A percentile compares a stretch with the other conserved stretches of the same genome.
Conservation (phyloP, 30 jellyfish, hydroid and myxozoan species). For the Aurelia aurita complex sp. Pacific region DNA sequence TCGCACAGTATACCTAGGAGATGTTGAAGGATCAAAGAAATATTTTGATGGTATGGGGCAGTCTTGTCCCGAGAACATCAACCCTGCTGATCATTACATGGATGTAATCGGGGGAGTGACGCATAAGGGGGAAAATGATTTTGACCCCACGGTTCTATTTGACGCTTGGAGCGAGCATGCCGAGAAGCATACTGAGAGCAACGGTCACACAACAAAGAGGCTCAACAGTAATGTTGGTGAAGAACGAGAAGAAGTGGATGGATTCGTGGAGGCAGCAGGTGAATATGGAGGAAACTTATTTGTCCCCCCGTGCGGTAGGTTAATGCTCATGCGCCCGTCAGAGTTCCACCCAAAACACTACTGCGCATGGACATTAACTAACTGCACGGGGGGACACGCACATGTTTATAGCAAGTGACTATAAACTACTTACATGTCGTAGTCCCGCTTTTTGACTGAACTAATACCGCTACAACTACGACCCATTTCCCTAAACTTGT, state of each 20-base stretch:
- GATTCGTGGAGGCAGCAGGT: too few species aligned
- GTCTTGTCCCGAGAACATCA: slow-evolving; percentile 41
- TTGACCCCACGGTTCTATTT: slow-evolving; percentile 31
- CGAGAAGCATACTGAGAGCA: neutral
- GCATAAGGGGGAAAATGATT: slow-evolving; percentile 25
- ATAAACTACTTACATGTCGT: too few species aligned
- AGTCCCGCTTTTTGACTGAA: too few species aligned
- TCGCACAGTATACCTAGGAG: slow-evolving; percentile 72
- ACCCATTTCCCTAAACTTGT: too few species aligned
- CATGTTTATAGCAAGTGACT: too few species aligned
- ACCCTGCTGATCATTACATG: slow-evolving; percentile 80
- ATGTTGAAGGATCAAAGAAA: slow-evolving; percentile 45
- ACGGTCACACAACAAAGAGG: neutral
- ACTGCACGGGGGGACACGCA: too few species aligned
- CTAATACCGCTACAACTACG: too few species aligned
- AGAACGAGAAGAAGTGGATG: neutral
- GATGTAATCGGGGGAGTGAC: slow-evolving; percentile 71
- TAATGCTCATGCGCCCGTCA: too few species aligned
- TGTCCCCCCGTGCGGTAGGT: too few species aligned
- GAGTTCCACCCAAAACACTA: too few species aligned
- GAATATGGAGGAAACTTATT: too few species aligned
- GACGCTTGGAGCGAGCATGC: slow-evolving; percentile 51
- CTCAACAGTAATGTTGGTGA: neutral
- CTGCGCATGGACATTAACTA: too few species aligned
- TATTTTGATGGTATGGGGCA: slow-evolving; percentile 50